phyloP scores from a whole-genome alignment of 2,888 invertebrate genomes.

The Ischnus inquisitorius region DNA sequence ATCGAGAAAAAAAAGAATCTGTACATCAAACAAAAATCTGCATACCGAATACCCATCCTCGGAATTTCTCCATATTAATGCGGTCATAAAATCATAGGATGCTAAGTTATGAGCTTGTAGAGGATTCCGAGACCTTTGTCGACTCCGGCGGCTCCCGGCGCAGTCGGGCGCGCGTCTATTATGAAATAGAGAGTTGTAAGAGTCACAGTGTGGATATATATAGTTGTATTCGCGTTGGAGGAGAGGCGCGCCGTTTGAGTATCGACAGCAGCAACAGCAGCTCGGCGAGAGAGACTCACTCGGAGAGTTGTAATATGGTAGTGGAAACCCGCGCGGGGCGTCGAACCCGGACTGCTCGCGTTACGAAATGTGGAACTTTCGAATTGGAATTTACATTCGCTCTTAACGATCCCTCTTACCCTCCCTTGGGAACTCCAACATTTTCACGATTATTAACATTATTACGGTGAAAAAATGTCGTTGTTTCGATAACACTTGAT shows the following conservation, averaged over 20 bases:
- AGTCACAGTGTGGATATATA: constrained; percentile 18
- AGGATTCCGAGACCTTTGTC: constrained; percentile 34
- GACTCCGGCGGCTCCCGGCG: constrained; percentile 17
- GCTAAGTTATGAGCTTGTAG: neutral
- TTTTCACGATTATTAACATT: constrained; percentile 34
- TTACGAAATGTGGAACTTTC: constrained; percentile 82
- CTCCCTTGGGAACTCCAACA: neutral
- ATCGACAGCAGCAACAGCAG: constrained; percentile 24
- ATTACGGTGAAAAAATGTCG: no score
- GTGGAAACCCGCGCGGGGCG: constrained; percentile 71
- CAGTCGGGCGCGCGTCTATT: constrained; percentile 30
- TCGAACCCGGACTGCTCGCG: constrained; percentile 80
- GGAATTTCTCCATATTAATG: neutral
- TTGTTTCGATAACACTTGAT: no score
- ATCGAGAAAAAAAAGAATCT: no score
- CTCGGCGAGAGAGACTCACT: constrained; percentile 16
- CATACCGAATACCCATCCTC: neutral
- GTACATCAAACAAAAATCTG: neutral
- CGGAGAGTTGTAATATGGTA: constrained; percentile 16
- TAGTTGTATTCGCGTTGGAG: constrained; percentile 62
- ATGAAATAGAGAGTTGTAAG: constrained; percentile 56
- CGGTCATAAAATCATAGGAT: neutral
- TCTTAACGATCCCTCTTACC: constrained; percentile 59
- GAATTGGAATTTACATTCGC: constrained; percentile 72
- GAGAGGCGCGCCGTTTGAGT: constrained; percentile 65